Base-by-base conservation (phyloP, 37 sponge, comb jelly and placozoan genomes). In the Petrosia ficiformis region DNA sequence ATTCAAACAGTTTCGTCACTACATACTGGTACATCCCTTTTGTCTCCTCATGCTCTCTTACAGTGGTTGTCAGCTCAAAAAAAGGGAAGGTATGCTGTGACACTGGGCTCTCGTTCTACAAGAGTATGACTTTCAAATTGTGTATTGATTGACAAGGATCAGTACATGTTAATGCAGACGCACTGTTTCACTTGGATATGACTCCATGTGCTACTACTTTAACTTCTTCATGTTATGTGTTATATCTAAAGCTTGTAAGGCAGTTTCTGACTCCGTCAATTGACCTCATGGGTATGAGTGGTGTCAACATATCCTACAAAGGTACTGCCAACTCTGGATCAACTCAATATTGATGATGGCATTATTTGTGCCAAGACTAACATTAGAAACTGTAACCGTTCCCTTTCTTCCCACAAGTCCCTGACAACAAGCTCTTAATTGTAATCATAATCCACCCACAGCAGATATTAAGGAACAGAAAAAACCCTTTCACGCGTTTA, bases 61-160 rank as follows among this genome's bases (percentile, higher is more conserved):
- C 65, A 77, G 36, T 61, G 78, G 85, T 41, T 84, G n/a, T 77
- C 72, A 10, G 77, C 77, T n/a, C 84, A 84, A 39, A 84, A 76
- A 37, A n/a, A 84, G 77, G 85, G 79, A 84, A 67, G 84, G 84
- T 1, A 59, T 67, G 77, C 77, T 82, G 16, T 84, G 84, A 60
- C 42, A 71, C 19, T 84, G 77, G 84, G 78, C 78, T 21, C 67
- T 84, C 16, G 73, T 65, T 24, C 31, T 77, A 69, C 84, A 84
- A 57, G 84, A 84, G 41, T 84, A 70, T 70, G 78, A 77, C 32
- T 84, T 78, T 43, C 28, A 33, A 39, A 79, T 79, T 40, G 71
- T 39, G 58, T 80, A 86, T 54, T 63, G n/a, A n/a, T n/a, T n/a
- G 71, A 11, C 73, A 74, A 29, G 76, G 76, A 3, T 39, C 54